Conservation (phyloP, 2,888 invertebrate genomes). For the Acrobasis suavella region DNA sequence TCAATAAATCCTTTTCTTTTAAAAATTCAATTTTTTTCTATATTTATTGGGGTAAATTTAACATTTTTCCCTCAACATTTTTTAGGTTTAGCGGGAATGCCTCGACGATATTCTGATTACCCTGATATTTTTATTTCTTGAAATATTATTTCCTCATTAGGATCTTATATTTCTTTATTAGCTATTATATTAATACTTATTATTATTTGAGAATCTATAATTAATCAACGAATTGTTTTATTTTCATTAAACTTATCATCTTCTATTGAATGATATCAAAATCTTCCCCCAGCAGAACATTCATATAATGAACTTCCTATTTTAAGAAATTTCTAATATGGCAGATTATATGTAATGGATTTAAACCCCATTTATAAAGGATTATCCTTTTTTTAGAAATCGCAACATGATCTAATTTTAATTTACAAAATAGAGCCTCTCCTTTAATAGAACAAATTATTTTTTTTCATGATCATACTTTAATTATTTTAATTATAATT, state of each 20-base stretch:
- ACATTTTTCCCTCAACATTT: constrained; percentile 93
- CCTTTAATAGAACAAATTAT: constrained; percentile 86
- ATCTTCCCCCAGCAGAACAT: constrained; percentile 81
- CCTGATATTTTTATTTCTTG: constrained; percentile 85
- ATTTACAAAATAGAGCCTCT: constrained; percentile 84
- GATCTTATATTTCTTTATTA: constrained; percentile 84
- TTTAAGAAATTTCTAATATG: constrained; percentile 84
- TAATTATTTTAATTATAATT: constrained; percentile 84
- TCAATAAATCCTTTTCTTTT: too few relatives aligned
- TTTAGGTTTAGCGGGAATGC: constrained; percentile 80
- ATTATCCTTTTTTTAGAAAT: constrained; percentile 84
- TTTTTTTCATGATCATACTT: constrained; percentile 84
- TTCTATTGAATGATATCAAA: constrained; percentile 85
- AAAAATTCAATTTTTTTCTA: too few relatives aligned
- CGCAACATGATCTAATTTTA: constrained; percentile 81
- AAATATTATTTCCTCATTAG: constrained; percentile 86
- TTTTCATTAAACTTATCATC: constrained; percentile 74
- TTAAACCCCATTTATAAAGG: constrained; percentile 87
- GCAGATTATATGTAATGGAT: constrained; percentile 82
- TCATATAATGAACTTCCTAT: constrained; percentile 82
- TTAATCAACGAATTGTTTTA: constrained; percentile 75
- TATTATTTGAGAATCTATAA: constrained; percentile 84
- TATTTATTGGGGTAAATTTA: too few relatives aligned
- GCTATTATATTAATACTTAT: constrained; percentile 82
- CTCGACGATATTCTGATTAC: constrained; percentile 89